Base-by-base conservation (phyloP, 2,888 invertebrate species). In the Leucophenga montana region DNA sequence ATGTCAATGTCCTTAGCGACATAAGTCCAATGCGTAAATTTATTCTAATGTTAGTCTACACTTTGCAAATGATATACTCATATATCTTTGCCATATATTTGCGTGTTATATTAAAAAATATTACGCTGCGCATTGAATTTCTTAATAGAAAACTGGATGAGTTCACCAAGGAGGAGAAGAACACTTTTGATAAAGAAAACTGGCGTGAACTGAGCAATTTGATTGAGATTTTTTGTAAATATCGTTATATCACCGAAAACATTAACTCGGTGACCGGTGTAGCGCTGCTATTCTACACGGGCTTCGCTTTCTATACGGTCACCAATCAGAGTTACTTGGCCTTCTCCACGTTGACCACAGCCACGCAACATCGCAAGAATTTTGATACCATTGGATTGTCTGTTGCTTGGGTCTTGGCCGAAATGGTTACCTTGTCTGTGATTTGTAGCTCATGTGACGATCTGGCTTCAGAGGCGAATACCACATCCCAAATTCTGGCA, bases 391-490 rank as follows among this genome's bases (percentile, higher is more conserved):
- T 86, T 54, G 79, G 82, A 3, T 14, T 85, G 5, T 85, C 85
- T 0, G 74, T 77, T 4, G 78, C 80, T 31, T 85, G 85, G 85
- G 84, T 86, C 0, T 9, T 85, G 20, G 83, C 83, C 0, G 86
- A 85, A 61, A 77, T 81, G 1, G 48, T 70, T 1, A 81, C 75
- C 4, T 83, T 85, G 83, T 67, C 75, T 1, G 75, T 80, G 13
- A 76, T 86, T 31, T 85, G 85, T 73, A 82, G 75, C 59, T 82
- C 85, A 13, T 85, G 84, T 20, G 86, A 85, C 33, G 75, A 76
- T 6, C 73, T 85, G 50, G 78, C 85, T 1, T 84, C 86, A 0
- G 85, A 88, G 89, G 89, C 88, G 1, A 88, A 88, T 68, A 76
- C 70, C 62, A 88, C 86, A 11, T 82, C 88, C 1, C 85, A 87